A percentile compares a stretch with the other conserved stretches of the same genome.
phyloP scores from a whole-genome alignment of 2,797 vertebrate species.

The Tragelaphus eurycerus region DNA sequence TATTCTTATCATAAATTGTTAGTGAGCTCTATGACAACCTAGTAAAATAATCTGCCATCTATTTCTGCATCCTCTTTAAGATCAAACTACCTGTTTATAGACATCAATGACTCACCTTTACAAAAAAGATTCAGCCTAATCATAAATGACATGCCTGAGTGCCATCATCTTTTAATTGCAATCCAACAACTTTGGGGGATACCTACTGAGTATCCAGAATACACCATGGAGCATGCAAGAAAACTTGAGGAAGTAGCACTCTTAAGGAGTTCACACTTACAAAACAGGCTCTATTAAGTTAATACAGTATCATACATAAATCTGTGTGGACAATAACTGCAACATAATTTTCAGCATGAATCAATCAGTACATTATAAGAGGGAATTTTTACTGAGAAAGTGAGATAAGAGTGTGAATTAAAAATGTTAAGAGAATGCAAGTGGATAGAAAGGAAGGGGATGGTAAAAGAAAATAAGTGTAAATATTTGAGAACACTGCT shows the following conservation, averaged over 20 bases:
- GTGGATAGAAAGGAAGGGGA: neutral
- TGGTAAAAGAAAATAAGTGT: neutral
- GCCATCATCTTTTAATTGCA: conserved; percentile 10
- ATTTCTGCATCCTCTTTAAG: neutral
- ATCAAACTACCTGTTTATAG: neutral
- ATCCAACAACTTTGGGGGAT: neutral
- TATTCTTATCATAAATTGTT: neutral
- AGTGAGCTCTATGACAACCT: neutral
- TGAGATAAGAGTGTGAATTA: neutral
- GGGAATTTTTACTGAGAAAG: neutral
- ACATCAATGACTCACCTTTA: neutral
- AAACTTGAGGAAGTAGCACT: neutral
- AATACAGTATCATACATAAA: neutral
- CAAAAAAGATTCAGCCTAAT: neutral
- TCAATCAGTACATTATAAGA: neutral
- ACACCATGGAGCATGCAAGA: neutral
- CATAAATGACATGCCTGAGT: neutral
- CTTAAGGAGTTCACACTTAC: neutral
- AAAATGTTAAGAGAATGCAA: neutral
- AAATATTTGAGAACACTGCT: neutral
- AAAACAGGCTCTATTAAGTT: neutral
- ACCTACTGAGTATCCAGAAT: neutral
- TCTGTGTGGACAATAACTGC: conserved; percentile 4
- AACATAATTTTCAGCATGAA: conserved; percentile 47
- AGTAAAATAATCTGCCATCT: neutral